A percentile compares a stretch with the other conserved stretches of the same genome.
Evolutionary conservation across 2,797 vertebrate genomes (phyloP).

Genomic region (Protonibea diacanthus): DNA sequence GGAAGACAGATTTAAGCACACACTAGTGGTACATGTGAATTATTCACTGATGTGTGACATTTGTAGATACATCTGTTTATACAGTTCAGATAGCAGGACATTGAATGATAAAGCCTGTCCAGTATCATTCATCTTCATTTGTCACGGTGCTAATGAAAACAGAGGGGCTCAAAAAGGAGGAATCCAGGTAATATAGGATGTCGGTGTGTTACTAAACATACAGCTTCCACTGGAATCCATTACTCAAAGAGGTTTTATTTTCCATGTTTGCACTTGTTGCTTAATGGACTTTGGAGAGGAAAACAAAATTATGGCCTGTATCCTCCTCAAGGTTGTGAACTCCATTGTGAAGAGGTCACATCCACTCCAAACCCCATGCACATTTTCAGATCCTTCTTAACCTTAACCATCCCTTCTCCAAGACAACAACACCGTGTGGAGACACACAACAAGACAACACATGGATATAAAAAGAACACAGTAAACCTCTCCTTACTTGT

Average conservation of each 20-base stretch:
- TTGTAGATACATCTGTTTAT: slow-evolving; percentile 40
- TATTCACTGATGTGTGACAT: slow-evolving; percentile 37
- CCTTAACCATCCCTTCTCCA: slow-evolving; percentile 9
- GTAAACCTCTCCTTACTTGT: neutral
- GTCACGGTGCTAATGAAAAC: slow-evolving; percentile 54
- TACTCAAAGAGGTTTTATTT: slow-evolving; percentile 17
- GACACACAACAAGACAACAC: slow-evolving; percentile 13
- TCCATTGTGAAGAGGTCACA: slow-evolving; percentile 22
- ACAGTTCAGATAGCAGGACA: slow-evolving; percentile 42
- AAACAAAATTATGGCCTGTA: slow-evolving; percentile 7
- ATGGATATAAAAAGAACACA: neutral
- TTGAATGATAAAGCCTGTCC: slow-evolving; percentile 50
- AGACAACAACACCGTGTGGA: slow-evolving; percentile 12
- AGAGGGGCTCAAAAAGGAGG: slow-evolving; percentile 33
- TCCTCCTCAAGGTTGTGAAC: slow-evolving; percentile 43
- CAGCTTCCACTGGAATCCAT: slow-evolving; percentile 11
- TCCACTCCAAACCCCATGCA: slow-evolving; percentile 17
- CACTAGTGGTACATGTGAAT: slow-evolving; percentile 13
- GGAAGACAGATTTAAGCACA: neutral
- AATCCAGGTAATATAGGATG: slow-evolving; percentile 27
- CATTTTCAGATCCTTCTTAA: slow-evolving; percentile 32
- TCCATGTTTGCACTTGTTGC: slow-evolving; percentile 20
- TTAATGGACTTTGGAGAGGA: slow-evolving; percentile 45
- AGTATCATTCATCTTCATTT: slow-evolving; percentile 68
- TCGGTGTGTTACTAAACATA: slow-evolving; percentile 27